Percentiles rank a stretch among this genome's conserved stretches.
phyloP scores from a whole-genome alignment of 2,113 vertebrate genomes.

The Platysteira castanea region DNA sequence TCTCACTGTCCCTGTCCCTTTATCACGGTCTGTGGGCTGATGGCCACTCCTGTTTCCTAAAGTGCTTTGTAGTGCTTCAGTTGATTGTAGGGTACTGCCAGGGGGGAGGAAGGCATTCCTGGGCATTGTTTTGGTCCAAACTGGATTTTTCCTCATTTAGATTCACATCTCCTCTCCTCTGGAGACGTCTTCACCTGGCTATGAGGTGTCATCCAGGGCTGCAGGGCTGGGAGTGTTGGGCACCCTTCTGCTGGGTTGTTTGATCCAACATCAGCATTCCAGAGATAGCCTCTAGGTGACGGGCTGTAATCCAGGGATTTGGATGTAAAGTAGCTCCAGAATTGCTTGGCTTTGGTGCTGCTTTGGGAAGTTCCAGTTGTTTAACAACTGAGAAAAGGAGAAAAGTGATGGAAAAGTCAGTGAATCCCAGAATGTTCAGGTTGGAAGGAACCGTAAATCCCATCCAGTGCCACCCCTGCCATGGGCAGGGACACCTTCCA shows the following conservation, averaged over 20 bases:
- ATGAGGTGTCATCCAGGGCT: fast-evolving
- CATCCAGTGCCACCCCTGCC: not conserved
- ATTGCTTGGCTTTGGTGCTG: not conserved
- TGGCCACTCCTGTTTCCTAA: not conserved
- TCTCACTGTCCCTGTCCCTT: not conserved
- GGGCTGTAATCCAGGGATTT: not conserved
- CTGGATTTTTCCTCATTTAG: not conserved
- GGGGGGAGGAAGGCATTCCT: not conserved
- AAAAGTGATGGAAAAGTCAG: not conserved
- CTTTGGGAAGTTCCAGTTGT: not conserved
- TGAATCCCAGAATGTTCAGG: not conserved
- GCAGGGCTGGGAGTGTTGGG: not conserved
- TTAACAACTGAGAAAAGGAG: not conserved
- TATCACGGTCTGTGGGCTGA: not conserved
- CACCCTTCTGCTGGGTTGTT: not conserved
- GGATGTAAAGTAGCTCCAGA: not conserved
- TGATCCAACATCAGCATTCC: not conserved
- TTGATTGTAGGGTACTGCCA: not conserved
- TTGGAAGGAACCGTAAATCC: not conserved
- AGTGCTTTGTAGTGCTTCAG: not conserved
- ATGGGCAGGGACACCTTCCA: not conserved
- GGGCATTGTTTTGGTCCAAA: not conserved
- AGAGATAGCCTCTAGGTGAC: not conserved
- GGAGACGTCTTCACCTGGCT: not conserved
- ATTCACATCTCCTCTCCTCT: not conserved